Evolutionary conservation across 2,113 vertebrate genomes (phyloP).

Genomic region (Callospermophilus lateralis): DNA sequence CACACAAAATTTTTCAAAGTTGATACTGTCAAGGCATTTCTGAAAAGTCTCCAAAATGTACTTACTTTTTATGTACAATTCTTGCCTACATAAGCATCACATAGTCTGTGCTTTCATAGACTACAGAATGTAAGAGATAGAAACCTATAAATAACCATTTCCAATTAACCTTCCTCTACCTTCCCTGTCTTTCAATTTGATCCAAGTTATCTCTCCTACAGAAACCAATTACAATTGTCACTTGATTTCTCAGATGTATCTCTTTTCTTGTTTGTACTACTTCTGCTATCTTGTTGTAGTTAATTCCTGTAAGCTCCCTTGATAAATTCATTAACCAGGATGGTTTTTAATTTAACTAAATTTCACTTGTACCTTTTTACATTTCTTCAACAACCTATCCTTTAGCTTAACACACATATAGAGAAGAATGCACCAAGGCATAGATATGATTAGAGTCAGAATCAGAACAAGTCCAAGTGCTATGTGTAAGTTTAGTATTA

Average conservation of each 20-base stretch:
- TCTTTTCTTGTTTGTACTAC: constrained; percentile 30
- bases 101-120: constrained; percentile 17
- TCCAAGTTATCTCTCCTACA: constrained; percentile 33
- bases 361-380: constrained; percentile 31
- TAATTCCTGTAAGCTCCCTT: background rate
- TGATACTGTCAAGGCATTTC: background rate
- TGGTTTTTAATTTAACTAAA: constrained; percentile 40
- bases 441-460: background rate
- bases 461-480: background rate
- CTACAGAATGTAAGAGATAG: constrained; percentile 22
- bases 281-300: constrained; percentile 44
- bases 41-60: constrained; percentile 44
- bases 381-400: background rate
- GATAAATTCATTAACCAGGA: constrained; percentile 22
- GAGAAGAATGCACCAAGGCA: background rate
- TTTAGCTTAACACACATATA: background rate
- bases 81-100: constrained; percentile 2
- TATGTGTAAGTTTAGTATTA: background rate
- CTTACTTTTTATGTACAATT: constrained; percentile 9
- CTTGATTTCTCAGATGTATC: constrained; percentile 28
- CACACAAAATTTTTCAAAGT: constrained; percentile 25
- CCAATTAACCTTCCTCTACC: constrained; percentile 65
- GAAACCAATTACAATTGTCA: constrained; percentile 62
- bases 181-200: constrained; percentile 59
- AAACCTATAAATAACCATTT: constrained; percentile 74